Evolutionary conservation across 2,113 vertebrate genomes (phyloP).

Genomic region (Mus musculus): DNA sequence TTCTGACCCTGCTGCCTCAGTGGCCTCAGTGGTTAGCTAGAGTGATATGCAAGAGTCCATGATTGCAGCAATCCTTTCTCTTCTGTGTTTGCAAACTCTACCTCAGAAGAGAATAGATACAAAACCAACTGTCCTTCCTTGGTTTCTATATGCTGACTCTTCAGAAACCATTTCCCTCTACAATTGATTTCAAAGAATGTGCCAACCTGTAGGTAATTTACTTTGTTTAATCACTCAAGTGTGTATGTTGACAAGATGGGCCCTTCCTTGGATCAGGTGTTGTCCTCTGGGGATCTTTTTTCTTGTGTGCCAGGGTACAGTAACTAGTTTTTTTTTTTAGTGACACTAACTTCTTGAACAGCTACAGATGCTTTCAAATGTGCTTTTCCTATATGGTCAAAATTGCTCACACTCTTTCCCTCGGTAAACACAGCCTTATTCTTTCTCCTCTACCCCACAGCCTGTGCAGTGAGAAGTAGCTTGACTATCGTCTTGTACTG

Average conservation of each 20-base stretch:
- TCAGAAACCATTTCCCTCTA: neutral
- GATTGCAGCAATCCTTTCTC: neutral
- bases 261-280: neutral
- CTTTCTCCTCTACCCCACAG: too few species aligned
- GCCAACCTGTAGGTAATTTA: neutral
- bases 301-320: too few species aligned
- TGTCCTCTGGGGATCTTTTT: neutral
- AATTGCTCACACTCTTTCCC: neutral
- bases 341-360: neutral
- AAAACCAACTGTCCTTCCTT: neutral
- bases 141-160: neutral
- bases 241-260: neutral
- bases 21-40: neutral
- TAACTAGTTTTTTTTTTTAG: neutral
- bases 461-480: neutral
- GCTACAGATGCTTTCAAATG: neutral
- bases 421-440: neutral
- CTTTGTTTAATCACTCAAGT: neutral
- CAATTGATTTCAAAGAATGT: neutral
- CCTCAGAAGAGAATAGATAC: neutral
- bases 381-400: neutral
- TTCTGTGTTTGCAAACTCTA: neutral
- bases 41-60: neutral
- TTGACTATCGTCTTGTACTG: neutral
- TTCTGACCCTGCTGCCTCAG: neutral